Evolutionary conservation across 2,888 invertebrate genomes (phyloP), one percentile per base, ranked within the genome.

Genomic region (Chrysopilus asiliformis): DNA sequence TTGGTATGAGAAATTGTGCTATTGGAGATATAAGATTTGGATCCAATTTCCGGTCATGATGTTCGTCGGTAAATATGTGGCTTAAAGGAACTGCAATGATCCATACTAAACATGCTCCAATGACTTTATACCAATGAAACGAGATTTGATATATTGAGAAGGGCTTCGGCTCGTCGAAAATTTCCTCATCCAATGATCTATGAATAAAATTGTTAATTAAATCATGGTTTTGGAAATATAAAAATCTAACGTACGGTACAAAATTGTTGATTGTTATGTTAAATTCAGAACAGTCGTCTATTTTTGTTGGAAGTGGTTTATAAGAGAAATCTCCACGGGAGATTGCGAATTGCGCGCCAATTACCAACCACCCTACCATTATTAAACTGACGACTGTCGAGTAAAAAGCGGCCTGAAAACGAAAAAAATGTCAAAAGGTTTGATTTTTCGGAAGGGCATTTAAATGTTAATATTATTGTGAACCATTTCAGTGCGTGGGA

Each of bases 101-200:
- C 26, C 72, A 55, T 2, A 64, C 63, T 2, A 66, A 53, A 2
- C 58, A 15, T 13, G 59, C 58, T 2, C 71, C 71, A 4, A 68
- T 53, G 7, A 65, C 41, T 2, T 66, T 62, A 50, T 70, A 71
- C 57, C 69, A 71, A 53, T 71, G 64, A 52, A 71, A 70, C 2
- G 71, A 69, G 30, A 73, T 49, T 10, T 61, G 58, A 50, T 67
- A 72, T 7, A 73, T n/a, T n/a, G n/a, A n/a, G n/a, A n/a, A n/a
- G n/a, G n/a, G n/a, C n/a, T n/a, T n/a, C n/a, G n/a, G n/a, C n/a
- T n/a, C 44, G n/a, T n/a, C n/a, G n/a, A n/a, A n/a, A n/a, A n/a
- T n/a, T n/a, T n/a, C n/a, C n/a, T n/a, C n/a, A n/a, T n/a, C n/a
- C n/a, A n/a, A n/a, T n/a, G n/a, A n/a, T n/a, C n/a, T n/a, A n/a